phyloP scores from a whole-genome alignment of 2,888 invertebrate species.

The Agelastica alni region DNA sequence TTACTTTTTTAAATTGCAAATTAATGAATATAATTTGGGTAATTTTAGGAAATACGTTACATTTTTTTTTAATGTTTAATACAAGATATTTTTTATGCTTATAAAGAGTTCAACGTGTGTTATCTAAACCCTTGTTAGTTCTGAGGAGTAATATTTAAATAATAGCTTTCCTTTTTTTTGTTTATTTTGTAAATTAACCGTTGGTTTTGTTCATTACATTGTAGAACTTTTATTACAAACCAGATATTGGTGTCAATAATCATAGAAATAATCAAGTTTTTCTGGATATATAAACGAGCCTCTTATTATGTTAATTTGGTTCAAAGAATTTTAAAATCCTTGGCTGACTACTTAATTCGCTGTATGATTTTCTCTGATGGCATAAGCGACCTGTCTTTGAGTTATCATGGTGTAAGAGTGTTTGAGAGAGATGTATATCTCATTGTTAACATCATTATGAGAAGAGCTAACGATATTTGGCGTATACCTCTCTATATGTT shows the following conservation, averaged over 20 bases:
- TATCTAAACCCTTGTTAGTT: too few relatives aligned
- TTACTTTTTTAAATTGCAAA: too few relatives aligned
- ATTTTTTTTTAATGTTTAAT: too few relatives aligned
- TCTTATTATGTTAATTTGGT: background rate
- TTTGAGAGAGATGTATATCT: background rate
- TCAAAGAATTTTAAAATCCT: background rate
- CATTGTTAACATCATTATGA: background rate
- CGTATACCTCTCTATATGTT: too few relatives aligned
- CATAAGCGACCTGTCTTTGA: too few relatives aligned
- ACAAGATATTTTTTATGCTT: too few relatives aligned
- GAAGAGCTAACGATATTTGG: background rate
- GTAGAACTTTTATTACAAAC: background rate
- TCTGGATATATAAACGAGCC: background rate
- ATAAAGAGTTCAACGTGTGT: too few relatives aligned
- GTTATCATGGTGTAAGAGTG: background rate
- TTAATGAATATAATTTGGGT: too few relatives aligned
- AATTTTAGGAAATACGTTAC: too few relatives aligned
- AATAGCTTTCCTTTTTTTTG: background rate
- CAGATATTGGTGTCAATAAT: background rate
- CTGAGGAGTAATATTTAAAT: background rate
- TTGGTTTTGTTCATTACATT: background rate
- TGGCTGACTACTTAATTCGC: background rate
- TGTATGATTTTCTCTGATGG: too few relatives aligned
- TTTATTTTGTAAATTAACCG: too few relatives aligned
- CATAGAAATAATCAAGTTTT: background rate